Evolutionary conservation across 2,797 vertebrate genomes (phyloP).

Genomic region (Poeciliopsis presidionis): DNA sequence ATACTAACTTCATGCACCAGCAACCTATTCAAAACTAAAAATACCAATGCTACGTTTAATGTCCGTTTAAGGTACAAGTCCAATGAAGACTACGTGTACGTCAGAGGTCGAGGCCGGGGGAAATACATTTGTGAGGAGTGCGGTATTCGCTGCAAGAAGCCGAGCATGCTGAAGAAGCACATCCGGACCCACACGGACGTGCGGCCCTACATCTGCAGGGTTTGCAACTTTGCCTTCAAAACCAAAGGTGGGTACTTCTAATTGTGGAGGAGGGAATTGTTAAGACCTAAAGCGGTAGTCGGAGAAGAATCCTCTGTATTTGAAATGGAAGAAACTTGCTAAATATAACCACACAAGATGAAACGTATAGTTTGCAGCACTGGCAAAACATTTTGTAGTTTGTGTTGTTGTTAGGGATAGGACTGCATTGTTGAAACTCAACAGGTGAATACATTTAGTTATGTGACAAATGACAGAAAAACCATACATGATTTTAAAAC

Average conservation of each 20-base stretch:
- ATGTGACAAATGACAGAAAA: background rate
- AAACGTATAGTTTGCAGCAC: background rate
- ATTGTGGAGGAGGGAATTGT: background rate
- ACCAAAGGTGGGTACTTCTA: slow-evolving; percentile 89
- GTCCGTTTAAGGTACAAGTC: slow-evolving; percentile 90
- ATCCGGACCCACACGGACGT: slow-evolving; percentile 98
- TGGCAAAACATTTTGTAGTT: background rate
- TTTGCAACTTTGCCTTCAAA: slow-evolving; percentile 99
- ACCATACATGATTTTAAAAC: background rate
- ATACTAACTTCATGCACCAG: background rate
- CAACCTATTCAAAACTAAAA: background rate
- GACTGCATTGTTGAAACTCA: background rate
- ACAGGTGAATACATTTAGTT: background rate
- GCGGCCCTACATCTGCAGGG: slow-evolving; percentile 95
- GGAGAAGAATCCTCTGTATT: background rate
- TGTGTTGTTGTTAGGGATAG: background rate
- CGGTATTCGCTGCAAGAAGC: slow-evolving; percentile 99
- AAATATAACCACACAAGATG: background rate
- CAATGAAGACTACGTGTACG: slow-evolving; percentile 98
- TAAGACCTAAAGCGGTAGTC: background rate
- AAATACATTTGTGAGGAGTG: slow-evolving; percentile 99
- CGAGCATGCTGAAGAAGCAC: slow-evolving; percentile 99
- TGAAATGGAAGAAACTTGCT: background rate
- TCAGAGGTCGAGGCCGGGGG: slow-evolving; percentile 95
- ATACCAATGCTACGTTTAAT: background rate